Evolutionary conservation across 2,888 invertebrate species (phyloP).

Genomic region (Neoascia interrupta): DNA sequence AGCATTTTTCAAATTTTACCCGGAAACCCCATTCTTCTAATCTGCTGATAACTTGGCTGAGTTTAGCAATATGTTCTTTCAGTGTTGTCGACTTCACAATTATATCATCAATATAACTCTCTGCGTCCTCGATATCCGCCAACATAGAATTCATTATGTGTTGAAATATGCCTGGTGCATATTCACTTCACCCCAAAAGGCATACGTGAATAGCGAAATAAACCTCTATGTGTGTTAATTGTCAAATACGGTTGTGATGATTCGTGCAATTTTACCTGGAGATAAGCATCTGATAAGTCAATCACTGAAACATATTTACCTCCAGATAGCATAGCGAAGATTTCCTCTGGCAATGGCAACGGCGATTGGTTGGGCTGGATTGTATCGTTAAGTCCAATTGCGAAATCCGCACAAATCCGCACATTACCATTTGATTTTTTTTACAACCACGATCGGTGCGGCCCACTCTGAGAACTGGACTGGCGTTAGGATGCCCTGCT

Average conservation of each 20-base stretch:
- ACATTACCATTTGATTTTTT: too few relatives aligned
- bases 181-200: conserved; percentile 61
- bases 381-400: too few relatives aligned
- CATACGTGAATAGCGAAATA: conserved; percentile 50
- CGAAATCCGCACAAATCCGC: too few relatives aligned
- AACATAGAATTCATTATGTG: conserved; percentile 60
- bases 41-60: conserved; percentile 18
- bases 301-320: conserved; percentile 33
- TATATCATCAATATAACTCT: conserved; percentile 60
- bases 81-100: conserved; percentile 28
- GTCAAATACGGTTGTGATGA: conserved; percentile 46
- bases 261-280: conserved; percentile 62
- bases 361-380: too few relatives aligned
- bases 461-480: too few relatives aligned
- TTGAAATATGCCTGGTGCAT: conserved; percentile 63
- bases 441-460: neutral
- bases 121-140: conserved; percentile 34
- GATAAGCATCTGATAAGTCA: conserved; percentile 63
- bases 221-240: conserved; percentile 42
- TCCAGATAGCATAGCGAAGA: conserved; percentile 43
- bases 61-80: conserved; percentile 2
- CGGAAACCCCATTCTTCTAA: conserved; percentile 48
- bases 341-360: conserved; percentile 65
- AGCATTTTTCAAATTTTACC: conserved; percentile 54
- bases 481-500: too few relatives aligned